A percentile compares a stretch with the other conserved stretches of the same genome.
Evolutionary conservation across 2,888 invertebrate genomes (phyloP).

Genomic region (Teleogryllus oceanicus): DNA sequence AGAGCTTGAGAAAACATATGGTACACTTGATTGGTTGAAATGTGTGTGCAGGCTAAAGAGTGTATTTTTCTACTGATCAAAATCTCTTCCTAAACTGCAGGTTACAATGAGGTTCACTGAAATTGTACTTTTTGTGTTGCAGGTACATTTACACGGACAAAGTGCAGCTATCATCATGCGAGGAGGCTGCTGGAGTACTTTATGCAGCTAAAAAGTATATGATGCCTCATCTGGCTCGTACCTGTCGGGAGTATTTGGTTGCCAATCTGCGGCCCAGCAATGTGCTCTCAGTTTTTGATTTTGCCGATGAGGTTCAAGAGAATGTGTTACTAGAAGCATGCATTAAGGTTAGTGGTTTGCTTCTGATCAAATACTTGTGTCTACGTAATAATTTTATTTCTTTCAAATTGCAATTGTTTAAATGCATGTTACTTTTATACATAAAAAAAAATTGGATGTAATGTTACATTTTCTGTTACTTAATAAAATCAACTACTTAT

Average conservation of each 20-base stretch:
- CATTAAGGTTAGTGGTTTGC: conserved; percentile 45
- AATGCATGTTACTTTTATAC: not conserved
- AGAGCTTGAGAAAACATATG: no score
- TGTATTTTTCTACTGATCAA: no score
- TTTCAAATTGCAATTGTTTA: not conserved
- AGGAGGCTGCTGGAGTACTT: conserved; percentile 59
- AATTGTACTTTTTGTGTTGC: not conserved
- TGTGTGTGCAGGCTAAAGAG: no score
- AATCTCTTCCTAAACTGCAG: no score
- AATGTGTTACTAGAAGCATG: conserved; percentile 52
- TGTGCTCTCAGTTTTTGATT: conserved; percentile 58
- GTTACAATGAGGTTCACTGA: no score
- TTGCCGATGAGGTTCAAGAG: conserved; percentile 59
- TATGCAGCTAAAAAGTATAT: conserved; percentile 67
- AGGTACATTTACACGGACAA: conserved; percentile 60
- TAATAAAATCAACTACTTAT: not conserved
- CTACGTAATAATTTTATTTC: not conserved
- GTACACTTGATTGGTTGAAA: no score
- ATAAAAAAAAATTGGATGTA: not conserved
- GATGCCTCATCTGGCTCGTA: conserved; percentile 45
- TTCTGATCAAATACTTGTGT: not conserved
- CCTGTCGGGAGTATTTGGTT: conserved; percentile 55
- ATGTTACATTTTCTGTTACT: not conserved
- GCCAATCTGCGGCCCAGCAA: conserved; percentile 56
- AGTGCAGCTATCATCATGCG: conserved; percentile 54